These are phyloP conservation scores for Caenorhabditis macrosperma DNA, from an alignment of 2,888 invertebrate species.

Conservation along the genomic window DNA sequence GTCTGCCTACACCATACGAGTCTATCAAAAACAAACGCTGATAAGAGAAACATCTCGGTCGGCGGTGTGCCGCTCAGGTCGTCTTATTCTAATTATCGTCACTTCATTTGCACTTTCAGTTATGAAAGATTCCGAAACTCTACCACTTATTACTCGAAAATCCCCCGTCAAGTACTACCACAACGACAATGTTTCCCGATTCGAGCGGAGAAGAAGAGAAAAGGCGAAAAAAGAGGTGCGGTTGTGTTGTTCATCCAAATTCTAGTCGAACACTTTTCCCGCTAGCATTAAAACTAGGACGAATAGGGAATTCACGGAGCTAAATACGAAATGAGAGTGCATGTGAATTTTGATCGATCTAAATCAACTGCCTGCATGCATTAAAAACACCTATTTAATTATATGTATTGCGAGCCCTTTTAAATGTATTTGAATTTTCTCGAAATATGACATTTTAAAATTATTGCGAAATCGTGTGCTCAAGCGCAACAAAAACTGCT, in stretches of 20 bases:
- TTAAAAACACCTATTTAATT: background rate
- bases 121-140: constrained; percentile 39
- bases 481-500: background rate
- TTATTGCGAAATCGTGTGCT: constrained; percentile 41
- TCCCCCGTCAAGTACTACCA: constrained; percentile 53
- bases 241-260: background rate
- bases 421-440: background rate
- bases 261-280: too few relatives aligned
- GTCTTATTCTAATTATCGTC: constrained; percentile 22
- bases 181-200: constrained; percentile 50
- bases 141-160: constrained; percentile 40
- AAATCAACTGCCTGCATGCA: too few relatives aligned
- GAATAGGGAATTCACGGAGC: too few relatives aligned
- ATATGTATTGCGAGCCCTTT: background rate
- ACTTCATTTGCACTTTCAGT: background rate
- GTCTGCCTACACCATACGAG: constrained; percentile 20
- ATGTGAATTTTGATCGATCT: too few relatives aligned
- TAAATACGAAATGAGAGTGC: too few relatives aligned
- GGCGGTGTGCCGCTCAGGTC: constrained; percentile 19
- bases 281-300: too few relatives aligned
- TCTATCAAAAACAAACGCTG: constrained; percentile 44
- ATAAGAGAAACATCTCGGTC: constrained; percentile 34
- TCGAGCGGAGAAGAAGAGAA: constrained; percentile 45
- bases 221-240: constrained; percentile 48
- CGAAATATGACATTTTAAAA: background rate